phyloP scores from a whole-genome alignment of 2,113 vertebrate species.

The Rhegmatorhina hoffmannsi region DNA sequence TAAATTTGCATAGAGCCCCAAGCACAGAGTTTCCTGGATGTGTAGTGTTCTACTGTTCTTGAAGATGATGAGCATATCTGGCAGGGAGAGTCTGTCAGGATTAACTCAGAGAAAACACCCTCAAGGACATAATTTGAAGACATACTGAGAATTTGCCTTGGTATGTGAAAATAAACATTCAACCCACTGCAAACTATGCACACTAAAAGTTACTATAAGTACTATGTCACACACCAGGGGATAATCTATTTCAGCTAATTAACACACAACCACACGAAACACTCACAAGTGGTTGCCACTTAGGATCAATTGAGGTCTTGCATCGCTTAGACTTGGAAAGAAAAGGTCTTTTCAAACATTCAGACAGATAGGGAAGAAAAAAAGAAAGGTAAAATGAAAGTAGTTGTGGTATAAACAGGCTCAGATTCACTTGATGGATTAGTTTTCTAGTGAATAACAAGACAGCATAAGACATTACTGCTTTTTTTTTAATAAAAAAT shows the following conservation, averaged over 20 bases:
- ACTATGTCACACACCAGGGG: constrained; percentile 57
- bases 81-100: constrained; percentile 79
- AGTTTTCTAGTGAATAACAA: background rate
- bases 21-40: constrained; percentile 75
- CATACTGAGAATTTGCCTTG: constrained; percentile 79
- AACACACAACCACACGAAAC: constrained; percentile 59
- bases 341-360: constrained; percentile 56
- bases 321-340: constrained; percentile 51
- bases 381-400: constrained; percentile 44
- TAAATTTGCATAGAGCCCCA: constrained; percentile 82
- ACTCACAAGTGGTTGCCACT: constrained; percentile 64
- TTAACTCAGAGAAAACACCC: constrained; percentile 79
- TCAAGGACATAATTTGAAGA: constrained; percentile 83
- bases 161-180: constrained; percentile 79
- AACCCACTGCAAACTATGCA: constrained; percentile 61
- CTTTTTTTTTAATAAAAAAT: background rate
- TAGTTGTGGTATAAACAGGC: constrained; percentile 49
- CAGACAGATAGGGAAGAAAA: background rate
- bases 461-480: background rate
- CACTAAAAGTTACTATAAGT: constrained; percentile 69
- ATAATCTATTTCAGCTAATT: constrained; percentile 80
- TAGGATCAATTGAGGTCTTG: constrained; percentile 71
- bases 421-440: background rate
- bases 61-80: constrained; percentile 82
- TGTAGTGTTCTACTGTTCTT: constrained; percentile 70